Conservation (phyloP, 2,888 invertebrate species). For the Silvanus unidentatus region DNA sequence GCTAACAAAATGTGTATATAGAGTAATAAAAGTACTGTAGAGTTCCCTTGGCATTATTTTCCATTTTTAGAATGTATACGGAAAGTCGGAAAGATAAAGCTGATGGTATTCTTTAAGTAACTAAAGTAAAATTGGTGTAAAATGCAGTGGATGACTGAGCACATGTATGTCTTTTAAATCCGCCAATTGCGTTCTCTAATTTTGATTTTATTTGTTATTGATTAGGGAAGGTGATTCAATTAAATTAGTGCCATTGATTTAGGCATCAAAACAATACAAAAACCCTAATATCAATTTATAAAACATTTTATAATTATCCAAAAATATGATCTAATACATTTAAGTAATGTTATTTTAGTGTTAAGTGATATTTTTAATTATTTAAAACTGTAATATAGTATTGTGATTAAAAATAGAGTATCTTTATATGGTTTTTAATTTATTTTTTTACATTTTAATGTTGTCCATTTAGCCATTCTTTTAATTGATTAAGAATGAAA, state of each 20-base stretch:
- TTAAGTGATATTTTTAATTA: no score
- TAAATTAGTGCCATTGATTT: constrained; percentile 30
- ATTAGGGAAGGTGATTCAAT: constrained; percentile 25
- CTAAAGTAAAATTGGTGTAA: background rate
- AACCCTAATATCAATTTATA: no score
- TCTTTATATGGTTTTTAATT: background rate
- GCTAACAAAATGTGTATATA: background rate
- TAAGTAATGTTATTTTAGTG: no score
- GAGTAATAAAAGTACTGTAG: constrained; percentile 1
- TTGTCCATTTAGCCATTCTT: constrained; percentile 21
- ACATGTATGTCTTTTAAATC: background rate
- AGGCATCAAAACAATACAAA: constrained; percentile 21
- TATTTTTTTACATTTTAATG: background rate
- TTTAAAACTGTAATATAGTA: no score
- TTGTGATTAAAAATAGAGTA: constrained; percentile 1
- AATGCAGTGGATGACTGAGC: constrained; percentile 19
- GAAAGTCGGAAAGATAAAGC: constrained; percentile 28
- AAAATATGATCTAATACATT: no score
- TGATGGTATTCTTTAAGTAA: constrained; percentile 30
- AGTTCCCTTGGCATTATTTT: constrained; percentile 36
- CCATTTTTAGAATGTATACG: constrained; percentile 4
- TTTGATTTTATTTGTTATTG: constrained; percentile 20
- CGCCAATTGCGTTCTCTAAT: constrained; percentile 12
- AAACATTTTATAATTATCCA: no score
- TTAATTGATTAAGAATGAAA: constrained; percentile 19